Evolutionary conservation across 2,888 invertebrate species (phyloP).

Genomic region (Phrixothrix hirtus): DNA sequence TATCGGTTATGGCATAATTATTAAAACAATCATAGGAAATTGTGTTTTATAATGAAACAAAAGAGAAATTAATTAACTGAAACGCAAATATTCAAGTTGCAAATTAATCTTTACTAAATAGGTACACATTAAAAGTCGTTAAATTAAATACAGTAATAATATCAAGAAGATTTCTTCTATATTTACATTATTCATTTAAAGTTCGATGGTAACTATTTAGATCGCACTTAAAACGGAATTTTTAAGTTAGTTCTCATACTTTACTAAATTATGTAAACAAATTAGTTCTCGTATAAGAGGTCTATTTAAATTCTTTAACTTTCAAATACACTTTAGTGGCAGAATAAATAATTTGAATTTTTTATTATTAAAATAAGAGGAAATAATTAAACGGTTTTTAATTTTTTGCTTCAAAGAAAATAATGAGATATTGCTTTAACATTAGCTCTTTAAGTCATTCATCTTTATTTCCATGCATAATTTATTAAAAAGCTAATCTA

Average conservation of each 20-base stretch:
- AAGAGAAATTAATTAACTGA: no score
- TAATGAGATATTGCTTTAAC: constrained; percentile 17
- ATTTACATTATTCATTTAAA: no score
- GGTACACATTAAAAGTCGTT: no score
- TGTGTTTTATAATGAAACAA: no score
- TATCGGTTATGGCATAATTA: no score
- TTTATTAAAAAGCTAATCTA: constrained; percentile 18
- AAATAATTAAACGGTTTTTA: neutral
- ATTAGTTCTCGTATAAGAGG: neutral
- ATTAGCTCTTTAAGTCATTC: constrained; percentile 14
- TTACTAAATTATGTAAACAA: neutral
- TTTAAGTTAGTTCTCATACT: neutral
- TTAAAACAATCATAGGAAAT: no score
- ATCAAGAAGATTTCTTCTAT: no score
- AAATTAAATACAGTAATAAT: no score
- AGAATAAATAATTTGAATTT: neutral
- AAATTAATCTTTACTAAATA: no score
- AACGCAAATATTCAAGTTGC: neutral
- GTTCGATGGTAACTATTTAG: neutral
- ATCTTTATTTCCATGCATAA: constrained; percentile 14
- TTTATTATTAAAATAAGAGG: neutral
- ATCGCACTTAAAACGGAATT: neutral
- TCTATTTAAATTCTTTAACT: neutral
- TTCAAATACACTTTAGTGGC: neutral
- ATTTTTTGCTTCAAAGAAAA: neutral